These are phyloP conservation scores for Hybognathus amarus DNA, from an alignment of 2,797 vertebrate species.

Conservation along the genomic window DNA sequence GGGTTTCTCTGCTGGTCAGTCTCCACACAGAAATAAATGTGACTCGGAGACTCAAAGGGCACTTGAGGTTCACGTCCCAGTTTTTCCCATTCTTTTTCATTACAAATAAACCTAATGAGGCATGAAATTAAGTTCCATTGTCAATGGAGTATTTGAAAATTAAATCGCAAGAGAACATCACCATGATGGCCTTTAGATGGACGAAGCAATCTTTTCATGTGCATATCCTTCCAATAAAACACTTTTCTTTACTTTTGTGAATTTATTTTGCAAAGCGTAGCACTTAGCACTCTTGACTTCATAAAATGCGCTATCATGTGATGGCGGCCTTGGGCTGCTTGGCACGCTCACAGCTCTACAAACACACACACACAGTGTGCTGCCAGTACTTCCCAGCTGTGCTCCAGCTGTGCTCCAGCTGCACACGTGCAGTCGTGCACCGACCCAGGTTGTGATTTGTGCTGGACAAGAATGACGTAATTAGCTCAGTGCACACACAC, in stretches of 20 bases:
- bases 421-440: constrained; percentile 21
- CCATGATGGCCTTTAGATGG: constrained; percentile 36
- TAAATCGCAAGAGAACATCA: constrained; percentile 46
- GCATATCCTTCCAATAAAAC: constrained; percentile 9
- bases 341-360: constrained; percentile 23
- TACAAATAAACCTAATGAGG: constrained; percentile 62
- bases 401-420: constrained; percentile 34
- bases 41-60: constrained; percentile 8
- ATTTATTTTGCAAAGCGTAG: constrained; percentile 31
- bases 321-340: constrained; percentile 20
- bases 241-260: constrained; percentile 16
- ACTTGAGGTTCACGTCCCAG: constrained; percentile 45
- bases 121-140: constrained; percentile 63
- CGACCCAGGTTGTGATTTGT: not conserved
- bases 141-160: constrained; percentile 58
- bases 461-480: constrained; percentile 12
- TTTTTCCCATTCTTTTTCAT: constrained; percentile 46
- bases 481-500: constrained; percentile 7
- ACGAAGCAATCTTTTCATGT: constrained; percentile 23
- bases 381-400: constrained; percentile 9
- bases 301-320: constrained; percentile 23
- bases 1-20: constrained; percentile 26
- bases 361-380: constrained; percentile 33
- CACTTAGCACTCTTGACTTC: constrained; percentile 12
- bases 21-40: not conserved